These are phyloP conservation scores for Orgyia antiqua DNA, from an alignment of 2,888 invertebrate species.

Conservation along the genomic window DNA sequence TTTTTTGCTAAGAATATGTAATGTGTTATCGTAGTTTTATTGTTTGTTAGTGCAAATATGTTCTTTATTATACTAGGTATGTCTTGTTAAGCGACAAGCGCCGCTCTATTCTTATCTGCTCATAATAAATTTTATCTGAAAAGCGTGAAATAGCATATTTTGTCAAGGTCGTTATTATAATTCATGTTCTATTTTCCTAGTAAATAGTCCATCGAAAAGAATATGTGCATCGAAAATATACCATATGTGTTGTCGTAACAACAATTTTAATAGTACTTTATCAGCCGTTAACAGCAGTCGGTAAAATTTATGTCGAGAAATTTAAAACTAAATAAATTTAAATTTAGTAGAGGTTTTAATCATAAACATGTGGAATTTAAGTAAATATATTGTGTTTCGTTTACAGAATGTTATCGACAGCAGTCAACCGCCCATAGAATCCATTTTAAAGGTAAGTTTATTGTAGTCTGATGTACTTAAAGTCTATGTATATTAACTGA, in stretches of 20 bases:
- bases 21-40: conserved; percentile 37
- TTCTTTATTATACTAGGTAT: conserved; percentile 17
- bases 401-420: conserved; percentile 72
- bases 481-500: no score
- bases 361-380: background rate
- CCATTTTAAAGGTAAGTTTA: conserved; percentile 81
- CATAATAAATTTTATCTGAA: conserved; percentile 13
- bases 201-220: background rate
- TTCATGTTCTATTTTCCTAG: conserved; percentile 5
- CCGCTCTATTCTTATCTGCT: conserved; percentile 7
- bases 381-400: conserved; percentile 28
- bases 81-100: conserved; percentile 8
- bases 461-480: no score
- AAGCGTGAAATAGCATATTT: conserved; percentile 8
- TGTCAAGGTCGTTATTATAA: no score
- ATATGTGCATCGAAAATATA: conserved; percentile 4
- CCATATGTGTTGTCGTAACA: conserved; percentile 4
- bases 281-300: background rate
- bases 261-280: conserved; percentile 1
- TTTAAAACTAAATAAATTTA: conserved; percentile 5
- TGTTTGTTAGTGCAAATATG: conserved; percentile 29
- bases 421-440: conserved; percentile 79
- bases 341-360: background rate
- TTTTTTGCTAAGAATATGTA: conserved; percentile 31
- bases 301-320: background rate